Conservation (phyloP, 2,888 invertebrate species). For the Eugnorisma glareosa region DNA sequence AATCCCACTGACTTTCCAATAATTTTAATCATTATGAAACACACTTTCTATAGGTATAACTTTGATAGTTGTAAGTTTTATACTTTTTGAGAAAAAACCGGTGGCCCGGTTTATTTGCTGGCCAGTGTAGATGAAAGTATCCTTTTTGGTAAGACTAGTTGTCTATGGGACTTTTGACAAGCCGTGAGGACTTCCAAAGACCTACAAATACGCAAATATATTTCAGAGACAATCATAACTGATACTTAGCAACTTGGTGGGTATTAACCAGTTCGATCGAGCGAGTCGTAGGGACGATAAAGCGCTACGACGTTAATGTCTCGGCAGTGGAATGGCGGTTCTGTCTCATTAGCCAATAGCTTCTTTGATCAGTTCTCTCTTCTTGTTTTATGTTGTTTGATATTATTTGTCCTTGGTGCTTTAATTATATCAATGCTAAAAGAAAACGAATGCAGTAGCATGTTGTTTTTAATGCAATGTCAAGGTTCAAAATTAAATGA, state of each 20-base stretch:
- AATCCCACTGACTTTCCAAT: no score
- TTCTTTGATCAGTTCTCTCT: conserved; percentile 14
- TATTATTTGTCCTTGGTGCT: not conserved
- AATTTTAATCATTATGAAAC: no score
- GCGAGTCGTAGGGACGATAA: conserved; percentile 37
- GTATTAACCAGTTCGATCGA: conserved; percentile 35
- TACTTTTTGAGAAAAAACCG: no score
- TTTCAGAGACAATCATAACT: not conserved
- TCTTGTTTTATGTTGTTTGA: conserved; percentile 34
- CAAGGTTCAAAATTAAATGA: not conserved
- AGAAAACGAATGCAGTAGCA: not conserved
- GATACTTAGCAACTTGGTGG: not conserved
- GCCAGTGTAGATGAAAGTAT: not conserved
- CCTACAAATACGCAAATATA: not conserved
- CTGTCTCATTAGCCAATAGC: conserved; percentile 52
- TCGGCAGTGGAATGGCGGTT: conserved; percentile 16
- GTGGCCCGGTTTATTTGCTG: no score
- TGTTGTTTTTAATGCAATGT: not conserved
- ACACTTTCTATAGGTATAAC: no score
- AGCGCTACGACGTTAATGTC: conserved; percentile 38
- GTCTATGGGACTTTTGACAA: not conserved
- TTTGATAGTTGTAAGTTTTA: no score
- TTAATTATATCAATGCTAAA: not conserved
- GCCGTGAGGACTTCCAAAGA: not conserved
- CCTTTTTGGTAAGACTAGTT: not conserved